Evolutionary conservation across 2,113 vertebrate genomes (phyloP).

Genomic region (Anthoscopus minutus): DNA sequence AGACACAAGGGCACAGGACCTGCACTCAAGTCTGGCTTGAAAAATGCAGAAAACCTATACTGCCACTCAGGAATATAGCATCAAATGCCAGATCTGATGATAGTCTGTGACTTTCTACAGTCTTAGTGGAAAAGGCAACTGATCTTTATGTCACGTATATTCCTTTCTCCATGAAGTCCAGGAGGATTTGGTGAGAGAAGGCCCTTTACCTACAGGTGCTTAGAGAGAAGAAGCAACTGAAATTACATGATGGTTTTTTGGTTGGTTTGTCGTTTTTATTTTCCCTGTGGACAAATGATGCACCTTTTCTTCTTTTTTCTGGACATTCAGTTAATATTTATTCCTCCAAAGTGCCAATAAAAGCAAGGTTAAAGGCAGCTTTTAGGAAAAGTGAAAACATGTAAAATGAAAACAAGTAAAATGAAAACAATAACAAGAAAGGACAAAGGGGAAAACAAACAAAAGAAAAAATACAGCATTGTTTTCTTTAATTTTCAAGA

Average conservation of each 20-base stretch:
- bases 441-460: neutral
- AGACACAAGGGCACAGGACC: neutral
- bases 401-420: neutral
- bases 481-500: neutral
- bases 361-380: neutral
- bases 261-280: no score
- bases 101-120: neutral
- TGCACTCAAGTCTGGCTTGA: neutral
- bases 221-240: neutral
- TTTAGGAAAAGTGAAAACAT: neutral
- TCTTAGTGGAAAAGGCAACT: neutral
- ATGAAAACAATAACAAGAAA: neutral
- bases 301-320: neutral
- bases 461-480: neutral
- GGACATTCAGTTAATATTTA: neutral
- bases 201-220: neutral
- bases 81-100: neutral
- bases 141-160: neutral
- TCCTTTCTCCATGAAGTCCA: neutral
- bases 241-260: neutral
- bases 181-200: neutral
- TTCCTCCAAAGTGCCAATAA: neutral
- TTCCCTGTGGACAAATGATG: rapidly evolving
- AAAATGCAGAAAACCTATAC: neutral
- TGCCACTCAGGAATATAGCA: neutral